Evolutionary conservation across 2,113 vertebrate genomes (phyloP).

Genomic region (Toxotes chatareus): DNA sequence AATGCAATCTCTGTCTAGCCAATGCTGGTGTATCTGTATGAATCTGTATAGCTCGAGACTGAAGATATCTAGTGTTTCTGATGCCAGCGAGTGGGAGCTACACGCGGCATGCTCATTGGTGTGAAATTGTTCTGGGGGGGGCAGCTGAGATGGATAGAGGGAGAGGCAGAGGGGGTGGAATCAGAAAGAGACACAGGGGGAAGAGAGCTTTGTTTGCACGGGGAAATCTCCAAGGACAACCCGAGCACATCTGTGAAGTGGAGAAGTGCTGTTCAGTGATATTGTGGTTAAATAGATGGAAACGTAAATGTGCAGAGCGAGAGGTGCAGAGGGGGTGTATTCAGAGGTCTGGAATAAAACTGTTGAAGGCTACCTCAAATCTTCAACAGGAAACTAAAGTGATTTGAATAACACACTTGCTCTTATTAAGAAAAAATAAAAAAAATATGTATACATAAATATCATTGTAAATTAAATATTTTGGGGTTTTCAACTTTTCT

Average conservation of each 20-base stretch:
- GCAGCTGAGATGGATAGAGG: conserved; percentile 53
- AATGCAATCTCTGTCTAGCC: conserved; percentile 47
- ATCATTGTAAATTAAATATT: no score
- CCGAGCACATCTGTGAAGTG: conserved; percentile 61
- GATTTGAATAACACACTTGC: background rate
- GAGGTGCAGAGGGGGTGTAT: background rate
- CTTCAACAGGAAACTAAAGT: background rate
- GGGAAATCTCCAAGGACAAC: conserved; percentile 74
- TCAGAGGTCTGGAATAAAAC: background rate
- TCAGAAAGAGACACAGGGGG: conserved; percentile 38
- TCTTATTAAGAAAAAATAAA: no score
- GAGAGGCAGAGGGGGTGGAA: conserved; percentile 54
- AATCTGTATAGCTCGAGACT: conserved; percentile 57
- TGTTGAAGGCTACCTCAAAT: background rate
- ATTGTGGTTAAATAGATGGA: conserved; percentile 26
- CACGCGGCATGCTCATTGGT: conserved; percentile 76
- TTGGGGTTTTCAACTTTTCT: no score
- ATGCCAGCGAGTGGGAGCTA: conserved; percentile 80
- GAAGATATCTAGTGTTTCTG: conserved; percentile 73
- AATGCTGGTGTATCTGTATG: conserved; percentile 58
- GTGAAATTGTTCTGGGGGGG: conserved; percentile 69
- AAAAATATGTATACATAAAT: no score
- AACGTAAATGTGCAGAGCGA: background rate
- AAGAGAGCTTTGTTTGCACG: conserved; percentile 59
- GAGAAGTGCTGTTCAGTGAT: conserved; percentile 18